Base-by-base conservation (phyloP, 2,113 vertebrate genomes). In the Alethe diademata region DNA sequence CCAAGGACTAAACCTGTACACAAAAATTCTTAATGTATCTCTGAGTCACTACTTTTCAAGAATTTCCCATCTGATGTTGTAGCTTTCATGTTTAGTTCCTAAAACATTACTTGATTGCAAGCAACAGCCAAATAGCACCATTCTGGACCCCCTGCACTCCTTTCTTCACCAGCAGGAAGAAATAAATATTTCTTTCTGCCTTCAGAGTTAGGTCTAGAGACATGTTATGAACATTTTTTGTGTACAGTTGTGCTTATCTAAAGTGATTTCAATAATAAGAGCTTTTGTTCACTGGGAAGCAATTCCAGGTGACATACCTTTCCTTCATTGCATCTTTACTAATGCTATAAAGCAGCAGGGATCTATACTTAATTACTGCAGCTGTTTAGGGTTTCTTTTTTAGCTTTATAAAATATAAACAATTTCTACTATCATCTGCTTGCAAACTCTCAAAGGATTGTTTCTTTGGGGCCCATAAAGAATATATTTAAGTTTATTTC, bases 121-220 rank as follows among this genome's bases (percentile, higher is more conserved):
- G 19, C 33, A 69, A 35, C 19, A 65, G n/a, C 31, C 20, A 47
- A 67, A 67, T 4, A 38, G 5, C 45, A 40, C 14, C 1, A 1
- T 47, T 79, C 12, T 14, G 61, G 8, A 43, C 19, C 2, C 2
- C 0, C 0, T 40, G 28, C 6, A 6, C 9, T 40, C 31, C 3
- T 65, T 60, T 69, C 56, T 61, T 81, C 60, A 53, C 4, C 36
- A 50, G 6, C 5, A 40, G 33, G 35, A 72, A 72, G 35, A 79
- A 72, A 70, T 18, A 67, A 42, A 54, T 4, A 4, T 50, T 40
- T 54, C 2, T 47, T 91, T 80, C 38, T 76, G 23, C 14, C 20
- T 67, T 80, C 54, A 69, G 13, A 88, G 6, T 47, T 67, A 58
- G 14, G 12, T 56, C 40, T 64, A 71, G 42, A 75, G 35, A 22